phyloP scores from a whole-genome alignment of 2,113 vertebrate genomes.

The Bungarus multicinctus region DNA sequence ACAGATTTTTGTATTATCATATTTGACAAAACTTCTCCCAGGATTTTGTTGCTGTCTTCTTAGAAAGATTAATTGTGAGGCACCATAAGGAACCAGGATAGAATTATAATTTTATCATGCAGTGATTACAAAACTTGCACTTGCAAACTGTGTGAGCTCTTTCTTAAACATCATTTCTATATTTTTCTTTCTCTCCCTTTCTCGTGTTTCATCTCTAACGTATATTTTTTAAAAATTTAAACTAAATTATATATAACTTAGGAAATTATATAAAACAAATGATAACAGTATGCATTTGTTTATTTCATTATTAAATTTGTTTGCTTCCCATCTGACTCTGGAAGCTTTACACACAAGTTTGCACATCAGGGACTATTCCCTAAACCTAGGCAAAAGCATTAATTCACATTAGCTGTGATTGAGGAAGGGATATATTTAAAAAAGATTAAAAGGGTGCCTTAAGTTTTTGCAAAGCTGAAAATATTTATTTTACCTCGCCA shows the following conservation, averaged over 20 bases:
- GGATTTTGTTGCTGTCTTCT: slow-evolving; percentile 11
- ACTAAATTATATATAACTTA: neutral
- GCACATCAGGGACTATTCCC: neutral
- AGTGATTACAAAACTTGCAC: neutral
- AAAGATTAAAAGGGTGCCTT: neutral
- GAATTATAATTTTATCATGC: neutral
- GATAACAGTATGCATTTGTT: neutral
- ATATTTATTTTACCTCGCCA: neutral
- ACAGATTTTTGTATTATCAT: slow-evolving; percentile 19
- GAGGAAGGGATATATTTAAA: neutral
- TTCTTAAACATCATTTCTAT: neutral
- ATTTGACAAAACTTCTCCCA: neutral
- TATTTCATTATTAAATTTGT: no score
- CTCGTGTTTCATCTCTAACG: neutral
- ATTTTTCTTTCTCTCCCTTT: neutral
- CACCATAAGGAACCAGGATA: neutral
- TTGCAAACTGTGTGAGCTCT: neutral
- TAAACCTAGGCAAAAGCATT: neutral
- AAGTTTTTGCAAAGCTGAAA: neutral
- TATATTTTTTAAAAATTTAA: neutral
- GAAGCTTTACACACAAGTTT: neutral
- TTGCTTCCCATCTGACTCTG: no score
- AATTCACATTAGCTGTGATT: neutral
- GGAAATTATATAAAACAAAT: neutral
- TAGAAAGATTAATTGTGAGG: slow-evolving; percentile 20